Percentiles rank a stretch among this genome's conserved stretches.
These are phyloP conservation scores for Sakesphorus luctuosus DNA, from an alignment of 2,113 vertebrate species.

Conservation along the genomic window DNA sequence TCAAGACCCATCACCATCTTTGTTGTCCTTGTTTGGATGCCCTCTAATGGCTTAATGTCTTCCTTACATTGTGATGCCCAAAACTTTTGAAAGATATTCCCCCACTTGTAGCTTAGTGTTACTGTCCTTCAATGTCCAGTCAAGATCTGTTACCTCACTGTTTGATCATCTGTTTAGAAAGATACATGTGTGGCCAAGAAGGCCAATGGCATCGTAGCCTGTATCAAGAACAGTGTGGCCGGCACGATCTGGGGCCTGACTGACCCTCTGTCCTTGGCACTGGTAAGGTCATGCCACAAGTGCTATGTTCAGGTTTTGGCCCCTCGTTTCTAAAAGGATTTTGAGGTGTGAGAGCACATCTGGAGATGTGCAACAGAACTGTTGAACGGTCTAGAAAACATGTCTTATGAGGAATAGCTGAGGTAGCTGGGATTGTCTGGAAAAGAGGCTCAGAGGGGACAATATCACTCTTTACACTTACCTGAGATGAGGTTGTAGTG, in stretches of 20 bases:
- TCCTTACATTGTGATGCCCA: background rate
- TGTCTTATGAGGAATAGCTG: background rate
- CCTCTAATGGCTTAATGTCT: background rate
- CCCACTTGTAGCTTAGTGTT: background rate
- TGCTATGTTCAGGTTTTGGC: background rate
- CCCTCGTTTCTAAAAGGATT: background rate
- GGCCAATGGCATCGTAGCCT: background rate
- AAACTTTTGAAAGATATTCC: background rate
- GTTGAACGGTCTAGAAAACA: background rate
- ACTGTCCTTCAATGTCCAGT: background rate
- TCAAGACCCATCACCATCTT: background rate
- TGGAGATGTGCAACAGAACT: background rate
- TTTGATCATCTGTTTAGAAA: background rate
- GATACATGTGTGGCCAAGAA: background rate
- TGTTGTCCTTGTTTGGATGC: background rate
- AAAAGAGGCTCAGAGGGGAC: background rate
- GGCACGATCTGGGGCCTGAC: background rate
- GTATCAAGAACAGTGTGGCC: background rate
- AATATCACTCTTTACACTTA: accelerated
- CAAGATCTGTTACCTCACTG: accelerated
- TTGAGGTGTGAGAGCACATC: background rate
- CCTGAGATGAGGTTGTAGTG: background rate
- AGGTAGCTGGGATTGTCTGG: background rate
- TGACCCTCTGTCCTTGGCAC: background rate
- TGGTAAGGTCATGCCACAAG: background rate